Evolutionary conservation across 2,113 vertebrate species (phyloP).

Genomic region (Lanius collurio): DNA sequence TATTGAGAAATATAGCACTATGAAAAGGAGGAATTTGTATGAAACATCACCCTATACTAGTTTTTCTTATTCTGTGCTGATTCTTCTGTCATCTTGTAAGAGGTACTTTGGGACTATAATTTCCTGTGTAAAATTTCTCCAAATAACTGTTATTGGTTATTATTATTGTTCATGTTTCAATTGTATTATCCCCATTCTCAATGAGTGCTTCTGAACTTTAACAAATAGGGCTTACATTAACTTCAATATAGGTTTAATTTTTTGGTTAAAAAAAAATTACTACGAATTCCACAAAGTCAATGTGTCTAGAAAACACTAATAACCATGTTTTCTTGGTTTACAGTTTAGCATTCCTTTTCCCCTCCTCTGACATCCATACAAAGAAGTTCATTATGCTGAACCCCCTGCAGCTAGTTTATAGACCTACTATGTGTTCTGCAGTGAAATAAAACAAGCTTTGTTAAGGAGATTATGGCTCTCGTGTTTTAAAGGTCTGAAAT

Average conservation of each 20-base stretch:
- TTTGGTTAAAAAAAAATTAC: not conserved
- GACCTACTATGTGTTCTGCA: not conserved
- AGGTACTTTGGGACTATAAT: not conserved
- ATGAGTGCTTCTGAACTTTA: not conserved
- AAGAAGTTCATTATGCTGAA: constrained; percentile 39
- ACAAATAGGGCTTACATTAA: not conserved
- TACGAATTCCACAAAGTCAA: not conserved
- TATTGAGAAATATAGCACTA: constrained; percentile 8
- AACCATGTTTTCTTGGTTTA: constrained; percentile 4
- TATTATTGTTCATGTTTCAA: constrained; percentile 18
- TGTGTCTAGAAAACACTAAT: constrained; percentile 24
- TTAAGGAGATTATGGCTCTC: constrained; percentile 2
- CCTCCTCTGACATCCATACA: constrained; percentile 14
- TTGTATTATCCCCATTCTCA: not conserved
- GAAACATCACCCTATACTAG: not conserved
- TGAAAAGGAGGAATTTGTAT: not conserved
- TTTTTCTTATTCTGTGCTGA: not conserved
- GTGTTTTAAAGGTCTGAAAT: not conserved
- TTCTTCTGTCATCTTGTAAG: constrained; percentile 5
- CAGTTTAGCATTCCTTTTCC: not conserved
- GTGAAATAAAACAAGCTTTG: constrained; percentile 43
- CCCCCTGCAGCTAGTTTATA: not conserved
- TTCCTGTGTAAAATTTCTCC: not conserved
- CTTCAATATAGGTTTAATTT: not conserved
- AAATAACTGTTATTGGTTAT: constrained; percentile 17